Percentiles rank a stretch among this genome's conserved stretches.
Evolutionary conservation across 2,888 invertebrate species (phyloP).

Genomic region (Mesochorus sp.): DNA sequence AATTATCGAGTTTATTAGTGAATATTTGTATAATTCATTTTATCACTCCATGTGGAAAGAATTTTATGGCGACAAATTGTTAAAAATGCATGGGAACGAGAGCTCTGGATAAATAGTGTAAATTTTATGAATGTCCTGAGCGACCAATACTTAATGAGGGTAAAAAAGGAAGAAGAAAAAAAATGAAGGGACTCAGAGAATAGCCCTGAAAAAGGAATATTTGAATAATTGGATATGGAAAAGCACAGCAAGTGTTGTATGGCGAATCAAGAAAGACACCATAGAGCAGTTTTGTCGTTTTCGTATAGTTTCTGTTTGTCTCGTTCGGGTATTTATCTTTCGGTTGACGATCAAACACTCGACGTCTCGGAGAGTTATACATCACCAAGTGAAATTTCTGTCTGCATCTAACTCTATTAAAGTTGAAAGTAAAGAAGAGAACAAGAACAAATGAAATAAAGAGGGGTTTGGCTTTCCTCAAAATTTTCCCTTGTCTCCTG

Average conservation of each 20-base stretch:
- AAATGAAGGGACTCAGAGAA: slow-evolving; percentile 5
- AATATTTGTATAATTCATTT: no score
- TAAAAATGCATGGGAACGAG: slow-evolving; percentile 45
- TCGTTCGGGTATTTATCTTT: slow-evolving; percentile 60
- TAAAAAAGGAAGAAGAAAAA: slow-evolving; percentile 24
- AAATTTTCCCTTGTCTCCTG: slow-evolving; percentile 12
- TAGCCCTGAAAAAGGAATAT: slow-evolving; percentile 57
- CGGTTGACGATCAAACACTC: slow-evolving; percentile 43
- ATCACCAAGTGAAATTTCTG: neutral
- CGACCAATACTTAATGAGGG: slow-evolving; percentile 51
- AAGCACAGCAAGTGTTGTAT: slow-evolving; percentile 25
- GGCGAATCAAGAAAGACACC: slow-evolving; percentile 16
- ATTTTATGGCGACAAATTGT: neutral
- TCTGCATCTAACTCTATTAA: slow-evolving; percentile 40
- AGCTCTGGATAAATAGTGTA: slow-evolving; percentile 54
- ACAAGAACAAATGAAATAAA: slow-evolving; percentile 27
- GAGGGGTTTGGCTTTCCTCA: slow-evolving; percentile 4
- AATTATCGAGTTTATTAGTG: no score
- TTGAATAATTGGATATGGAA: slow-evolving; percentile 49
- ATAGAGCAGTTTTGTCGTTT: slow-evolving; percentile 42
- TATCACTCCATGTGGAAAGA: no score
- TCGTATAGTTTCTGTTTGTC: slow-evolving; percentile 35
- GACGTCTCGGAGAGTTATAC: neutral
- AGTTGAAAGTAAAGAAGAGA: slow-evolving; percentile 16
- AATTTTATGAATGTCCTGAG: slow-evolving; percentile 34